Percentiles rank a stretch among this genome's conserved stretches.
These are phyloP conservation scores for Paraescarpia echinospica DNA, from an alignment of 1,140 invertebrate species.

Conservation along the genomic window DNA sequence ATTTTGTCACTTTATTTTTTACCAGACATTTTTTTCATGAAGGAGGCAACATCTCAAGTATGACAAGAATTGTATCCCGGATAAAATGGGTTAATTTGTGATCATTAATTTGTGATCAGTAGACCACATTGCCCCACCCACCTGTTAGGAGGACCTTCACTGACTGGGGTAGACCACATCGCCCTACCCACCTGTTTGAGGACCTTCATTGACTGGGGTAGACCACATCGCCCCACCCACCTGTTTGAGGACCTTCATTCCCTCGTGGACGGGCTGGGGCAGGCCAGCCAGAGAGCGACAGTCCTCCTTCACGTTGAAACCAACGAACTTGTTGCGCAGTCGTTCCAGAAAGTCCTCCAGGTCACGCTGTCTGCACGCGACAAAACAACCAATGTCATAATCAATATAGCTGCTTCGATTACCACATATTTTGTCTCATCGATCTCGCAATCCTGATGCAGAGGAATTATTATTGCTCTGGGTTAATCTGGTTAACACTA, in stretches of 20 bases:
- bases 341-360: conserved; percentile 84
- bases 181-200: no score
- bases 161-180: neutral
- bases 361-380: conserved; percentile 50
- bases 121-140: no score
- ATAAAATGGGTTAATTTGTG: no score
- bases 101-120: no score
- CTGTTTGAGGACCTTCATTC: conserved; percentile 83
- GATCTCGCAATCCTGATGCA: neutral
- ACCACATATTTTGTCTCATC: neutral
- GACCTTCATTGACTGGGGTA: neutral
- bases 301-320: conserved; percentile 72
- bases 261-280: conserved; percentile 93
- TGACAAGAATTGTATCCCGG: no score
- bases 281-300: conserved; percentile 85
- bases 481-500: no score
- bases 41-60: no score
- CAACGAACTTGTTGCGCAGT: conserved; percentile 92
- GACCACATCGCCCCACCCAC: conserved; percentile 31
- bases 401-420: neutral
- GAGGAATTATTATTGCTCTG: no score
- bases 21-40: no score
- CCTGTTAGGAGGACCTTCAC: neutral
- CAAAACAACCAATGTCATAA: conserved; percentile 17
- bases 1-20: no score